Evolutionary conservation across 2,113 vertebrate species (phyloP), one percentile per base, ranked within the genome.

Genomic region (Lasiurus cinereus): DNA sequence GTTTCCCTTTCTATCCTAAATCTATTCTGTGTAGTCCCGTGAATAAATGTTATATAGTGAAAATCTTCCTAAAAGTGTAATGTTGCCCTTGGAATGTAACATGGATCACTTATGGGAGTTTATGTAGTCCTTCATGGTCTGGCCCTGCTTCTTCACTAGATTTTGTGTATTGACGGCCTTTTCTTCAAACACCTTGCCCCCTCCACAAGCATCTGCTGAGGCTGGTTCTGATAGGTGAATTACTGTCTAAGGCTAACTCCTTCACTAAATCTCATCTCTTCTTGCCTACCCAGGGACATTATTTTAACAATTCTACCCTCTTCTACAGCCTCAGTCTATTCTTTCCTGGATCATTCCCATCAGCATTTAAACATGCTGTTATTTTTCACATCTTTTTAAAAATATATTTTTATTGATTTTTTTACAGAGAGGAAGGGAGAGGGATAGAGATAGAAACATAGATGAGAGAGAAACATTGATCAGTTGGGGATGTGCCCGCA

Each of bases 31-130:
- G 16, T 76, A 76, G 90, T 83, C 5, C 19, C 2, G 3, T 31
- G 24, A 95, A 69, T 48, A 29, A n/a, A 52, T 79, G 74, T 89
- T 46, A 48, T 73, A 62, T 78, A 83, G 70, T 83, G 22, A 62
- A 80, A 86, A n/a, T 70, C 33, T 80, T 8, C 77, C 74, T 92
- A n/a, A 74, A 88, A 62, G 16, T 83, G 69, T 64, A 87, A 39
- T 48, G 31, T 24, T 29, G 8, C 3, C 19, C 27, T 52, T 43
- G 50, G 21, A 50, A 89, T 77, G 52, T 67, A 77, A 31, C 67
- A 69, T 86, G 89, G 46, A 33, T 59, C 24, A 19, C 33, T 69
- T 46, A 19, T 2, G 12, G 72, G 36, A 82, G 29, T 62, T 43
- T 83, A n/a, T 22, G 43, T 19, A 21, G 39, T 46, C 52, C 52